phyloP scores from a whole-genome alignment of 92 coral and sea anemone genomes.

The Paramuricea clavata region DNA sequence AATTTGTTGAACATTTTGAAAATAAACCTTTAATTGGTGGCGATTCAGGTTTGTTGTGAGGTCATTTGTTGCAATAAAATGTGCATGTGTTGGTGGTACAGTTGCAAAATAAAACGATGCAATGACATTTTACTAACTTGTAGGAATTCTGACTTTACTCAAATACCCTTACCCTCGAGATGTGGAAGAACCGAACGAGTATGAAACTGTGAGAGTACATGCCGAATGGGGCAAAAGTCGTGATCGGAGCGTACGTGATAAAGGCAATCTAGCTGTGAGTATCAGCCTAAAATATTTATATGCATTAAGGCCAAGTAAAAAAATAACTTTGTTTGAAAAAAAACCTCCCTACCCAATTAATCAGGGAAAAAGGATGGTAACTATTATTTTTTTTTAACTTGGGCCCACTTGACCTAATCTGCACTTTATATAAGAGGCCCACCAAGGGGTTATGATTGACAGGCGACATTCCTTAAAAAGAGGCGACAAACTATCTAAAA shows the following conservation, averaged over 20 bases:
- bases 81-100: no score
- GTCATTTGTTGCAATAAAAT: background rate
- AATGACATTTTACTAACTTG: background rate
- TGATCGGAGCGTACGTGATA: conserved; percentile 56
- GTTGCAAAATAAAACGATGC: background rate
- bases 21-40: conserved; percentile 98
- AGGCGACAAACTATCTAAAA: no score
- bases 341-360: no score
- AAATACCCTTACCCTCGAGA: conserved; percentile 98
- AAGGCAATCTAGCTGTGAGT: conserved; percentile 40
- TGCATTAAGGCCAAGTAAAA: no score
- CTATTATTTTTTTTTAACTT: no score
- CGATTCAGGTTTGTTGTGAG: conserved; percentile 82
- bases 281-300: background rate
- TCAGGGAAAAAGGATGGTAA: no score
- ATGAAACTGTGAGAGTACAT: conserved; percentile 94
- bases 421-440: no score
- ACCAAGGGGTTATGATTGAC: no score
- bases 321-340: no score
- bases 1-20: conserved; percentile 98
- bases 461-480: no score
- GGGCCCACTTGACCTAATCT: no score
- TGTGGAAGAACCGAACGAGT: conserved; percentile 91
- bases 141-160: conserved; percentile 92
- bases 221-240: conserved; percentile 98